Conservation (phyloP, 2,888 invertebrate species). For the Drosophila prostipennis region DNA sequence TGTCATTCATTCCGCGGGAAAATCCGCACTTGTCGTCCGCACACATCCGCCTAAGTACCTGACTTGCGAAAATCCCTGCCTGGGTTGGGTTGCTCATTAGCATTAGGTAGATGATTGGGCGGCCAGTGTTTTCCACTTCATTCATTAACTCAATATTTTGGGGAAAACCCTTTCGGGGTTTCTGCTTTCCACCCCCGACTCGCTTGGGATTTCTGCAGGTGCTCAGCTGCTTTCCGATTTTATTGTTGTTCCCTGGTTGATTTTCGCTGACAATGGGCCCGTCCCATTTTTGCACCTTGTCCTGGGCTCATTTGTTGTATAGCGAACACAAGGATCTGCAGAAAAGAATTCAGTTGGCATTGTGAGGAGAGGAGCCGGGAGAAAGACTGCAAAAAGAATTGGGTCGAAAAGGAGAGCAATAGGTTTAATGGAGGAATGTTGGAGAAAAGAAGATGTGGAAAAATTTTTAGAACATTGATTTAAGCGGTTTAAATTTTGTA, state of each 20-base stretch:
- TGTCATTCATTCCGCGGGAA: conserved; percentile 67
- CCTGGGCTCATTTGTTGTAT: conserved; percentile 38
- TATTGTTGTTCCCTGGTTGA: conserved; percentile 21
- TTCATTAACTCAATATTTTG: conserved; percentile 50
- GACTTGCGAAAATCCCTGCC: conserved; percentile 29
- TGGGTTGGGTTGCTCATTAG: conserved; percentile 68
- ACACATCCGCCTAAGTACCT: conserved; percentile 53
- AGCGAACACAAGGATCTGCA: conserved; percentile 22
- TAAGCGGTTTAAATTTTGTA: too few relatives aligned
- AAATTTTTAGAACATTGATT: neutral
- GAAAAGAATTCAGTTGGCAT: neutral
- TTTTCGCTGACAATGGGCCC: conserved; percentile 66
- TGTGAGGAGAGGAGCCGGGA: conserved; percentile 23
- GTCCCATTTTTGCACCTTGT: conserved; percentile 83
- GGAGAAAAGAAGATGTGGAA: neutral
- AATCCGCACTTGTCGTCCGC: conserved; percentile 71
- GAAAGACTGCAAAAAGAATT: conserved; percentile 14
- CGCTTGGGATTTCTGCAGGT: conserved; percentile 71
- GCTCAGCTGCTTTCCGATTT: conserved; percentile 34
- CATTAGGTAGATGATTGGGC: conserved; percentile 53
- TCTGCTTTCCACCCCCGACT: conserved; percentile 17
- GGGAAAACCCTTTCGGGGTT: conserved; percentile 56
- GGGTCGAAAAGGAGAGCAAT: neutral
- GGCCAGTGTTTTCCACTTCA: conserved; percentile 53
- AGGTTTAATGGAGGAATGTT: neutral